Evolutionary conservation across 2,888 invertebrate genomes (phyloP).

Genomic region (Cylindroiulus punctatus): DNA sequence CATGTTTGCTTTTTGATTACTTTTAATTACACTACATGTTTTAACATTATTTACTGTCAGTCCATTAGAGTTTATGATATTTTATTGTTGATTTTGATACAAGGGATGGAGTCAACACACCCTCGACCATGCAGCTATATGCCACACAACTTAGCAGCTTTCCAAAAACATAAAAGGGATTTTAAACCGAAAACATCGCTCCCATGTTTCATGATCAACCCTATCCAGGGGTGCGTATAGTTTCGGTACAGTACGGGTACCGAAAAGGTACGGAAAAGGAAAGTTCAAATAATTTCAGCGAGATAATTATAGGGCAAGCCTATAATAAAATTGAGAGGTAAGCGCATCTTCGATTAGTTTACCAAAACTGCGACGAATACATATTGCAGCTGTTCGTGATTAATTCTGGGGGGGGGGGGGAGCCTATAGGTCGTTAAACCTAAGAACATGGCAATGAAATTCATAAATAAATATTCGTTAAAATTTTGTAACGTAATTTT

Average conservation of each 20-base stretch:
- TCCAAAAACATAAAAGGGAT: neutral
- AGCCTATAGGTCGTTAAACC: neutral
- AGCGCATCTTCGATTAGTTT: neutral
- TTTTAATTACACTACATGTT: too few relatives aligned
- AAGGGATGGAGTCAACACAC: too few relatives aligned
- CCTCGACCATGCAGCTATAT: neutral
- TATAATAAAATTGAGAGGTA: neutral
- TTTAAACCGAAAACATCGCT: neutral
- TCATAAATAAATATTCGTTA: neutral
- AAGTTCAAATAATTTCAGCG: slow-evolving; percentile 35
- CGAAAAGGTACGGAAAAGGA: neutral
- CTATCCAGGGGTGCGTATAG: neutral
- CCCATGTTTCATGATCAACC: neutral
- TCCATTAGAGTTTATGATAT: too few relatives aligned
- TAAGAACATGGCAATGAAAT: slow-evolving; percentile 23
- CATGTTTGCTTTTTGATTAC: too few relatives aligned
- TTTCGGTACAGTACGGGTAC: neutral
- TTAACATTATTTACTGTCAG: neutral
- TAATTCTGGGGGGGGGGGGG: neutral
- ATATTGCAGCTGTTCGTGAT: neutral
- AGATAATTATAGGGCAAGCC: slow-evolving; percentile 10
- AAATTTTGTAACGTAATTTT: too few relatives aligned
- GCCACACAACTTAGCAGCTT: too few relatives aligned
- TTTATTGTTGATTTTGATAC: too few relatives aligned
- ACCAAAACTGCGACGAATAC: slow-evolving; percentile 27